phyloP scores from a whole-genome alignment of 1,140 invertebrate genomes.

The Drosophila oshimai region DNA sequence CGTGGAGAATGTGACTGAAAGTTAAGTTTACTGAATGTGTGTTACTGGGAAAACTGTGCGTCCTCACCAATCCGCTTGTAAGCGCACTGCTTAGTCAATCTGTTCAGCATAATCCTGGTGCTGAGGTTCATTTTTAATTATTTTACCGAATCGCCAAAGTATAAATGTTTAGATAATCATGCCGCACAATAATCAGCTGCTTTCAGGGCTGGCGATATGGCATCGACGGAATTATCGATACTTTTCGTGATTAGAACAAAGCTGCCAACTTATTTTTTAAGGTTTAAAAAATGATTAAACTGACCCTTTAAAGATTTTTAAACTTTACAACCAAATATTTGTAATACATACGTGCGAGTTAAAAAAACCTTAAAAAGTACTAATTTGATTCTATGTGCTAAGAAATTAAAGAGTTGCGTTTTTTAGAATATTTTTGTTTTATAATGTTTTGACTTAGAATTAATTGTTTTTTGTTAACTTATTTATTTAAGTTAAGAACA shows the following conservation, averaged over 20 bases:
- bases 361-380: no score
- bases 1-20: constrained; percentile 76
- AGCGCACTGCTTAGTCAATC: constrained; percentile 25
- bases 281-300: no score
- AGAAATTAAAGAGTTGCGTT: no score
- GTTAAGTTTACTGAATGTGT: background rate
- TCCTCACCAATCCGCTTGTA: constrained; percentile 62
- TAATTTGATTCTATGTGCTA: no score
- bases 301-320: no score
- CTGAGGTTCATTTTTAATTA: constrained; percentile 67
- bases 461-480: no score
- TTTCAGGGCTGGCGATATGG: background rate
- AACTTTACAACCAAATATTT: no score
- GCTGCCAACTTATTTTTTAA: background rate
- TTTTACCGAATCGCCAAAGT: background rate
- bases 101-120: constrained; percentile 34
- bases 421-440: no score
- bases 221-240: background rate
- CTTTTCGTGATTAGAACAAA: background rate
- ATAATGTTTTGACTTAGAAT: no score
- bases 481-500: no score
- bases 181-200: constrained; percentile 14
- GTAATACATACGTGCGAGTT: no score
- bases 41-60: background rate
- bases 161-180: constrained; percentile 70